These are phyloP conservation scores for Epinephelus fuscoguttatus DNA, from an alignment of 2,113 vertebrate genomes.

Conservation along the genomic window DNA sequence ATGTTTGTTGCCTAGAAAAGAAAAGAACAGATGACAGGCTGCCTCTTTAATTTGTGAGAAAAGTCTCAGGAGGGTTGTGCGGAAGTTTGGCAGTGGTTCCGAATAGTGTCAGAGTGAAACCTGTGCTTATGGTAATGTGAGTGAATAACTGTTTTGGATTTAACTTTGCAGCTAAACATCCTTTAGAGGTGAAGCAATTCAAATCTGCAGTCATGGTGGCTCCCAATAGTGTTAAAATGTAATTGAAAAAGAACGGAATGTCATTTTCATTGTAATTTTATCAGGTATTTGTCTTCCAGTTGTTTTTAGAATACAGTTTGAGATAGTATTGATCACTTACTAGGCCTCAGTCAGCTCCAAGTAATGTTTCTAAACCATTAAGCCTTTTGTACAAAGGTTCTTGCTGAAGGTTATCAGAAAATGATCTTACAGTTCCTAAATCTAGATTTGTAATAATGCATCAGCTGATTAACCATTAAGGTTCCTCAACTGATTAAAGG, in stretches of 20 bases:
- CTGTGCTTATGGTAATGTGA: background rate
- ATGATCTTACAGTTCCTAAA: background rate
- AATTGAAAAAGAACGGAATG: background rate
- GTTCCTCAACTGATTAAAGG: background rate
- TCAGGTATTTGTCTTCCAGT: background rate
- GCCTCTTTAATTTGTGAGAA: constrained; percentile 33
- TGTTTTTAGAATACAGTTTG: background rate
- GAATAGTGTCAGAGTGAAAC: constrained; percentile 4
- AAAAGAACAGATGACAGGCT: constrained; percentile 50
- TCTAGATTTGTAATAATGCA: background rate
- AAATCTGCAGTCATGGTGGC: background rate
- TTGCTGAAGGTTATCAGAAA: background rate
- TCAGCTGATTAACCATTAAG: background rate
- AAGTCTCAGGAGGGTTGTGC: constrained; percentile 23
- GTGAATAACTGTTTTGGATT: background rate
- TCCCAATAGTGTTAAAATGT: background rate
- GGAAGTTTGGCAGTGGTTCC: constrained; percentile 25
- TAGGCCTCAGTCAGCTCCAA: background rate
- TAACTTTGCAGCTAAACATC: background rate
- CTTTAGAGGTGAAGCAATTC: background rate
- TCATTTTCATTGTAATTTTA: background rate
- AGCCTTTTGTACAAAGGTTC: background rate
- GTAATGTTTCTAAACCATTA: background rate
- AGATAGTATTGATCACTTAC: background rate
- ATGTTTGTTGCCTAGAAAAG: constrained; percentile 8